Evolutionary conservation across 2,797 vertebrate species (phyloP).

Genomic region (Eospalax fontanierii): DNA sequence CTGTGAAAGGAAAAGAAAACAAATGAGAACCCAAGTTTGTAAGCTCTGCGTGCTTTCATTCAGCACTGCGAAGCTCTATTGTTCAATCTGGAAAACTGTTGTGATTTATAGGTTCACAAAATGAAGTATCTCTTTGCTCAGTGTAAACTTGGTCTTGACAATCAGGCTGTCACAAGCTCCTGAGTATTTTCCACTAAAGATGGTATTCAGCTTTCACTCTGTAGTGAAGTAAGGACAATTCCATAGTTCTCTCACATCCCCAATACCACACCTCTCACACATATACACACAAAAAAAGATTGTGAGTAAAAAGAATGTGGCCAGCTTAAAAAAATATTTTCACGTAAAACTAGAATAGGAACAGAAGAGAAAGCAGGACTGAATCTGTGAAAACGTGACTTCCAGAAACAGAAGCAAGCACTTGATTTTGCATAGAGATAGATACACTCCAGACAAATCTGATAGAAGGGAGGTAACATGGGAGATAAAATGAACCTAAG

Average conservation of each 20-base stretch:
- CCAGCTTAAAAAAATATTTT: background rate
- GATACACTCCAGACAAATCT: background rate
- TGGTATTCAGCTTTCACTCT: background rate
- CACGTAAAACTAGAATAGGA: background rate
- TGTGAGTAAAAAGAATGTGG: background rate
- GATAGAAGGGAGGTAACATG: background rate
- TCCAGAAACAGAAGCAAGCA: background rate
- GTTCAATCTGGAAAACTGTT: background rate
- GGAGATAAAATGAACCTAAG: background rate
- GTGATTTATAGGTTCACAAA: slow-evolving; percentile 25
- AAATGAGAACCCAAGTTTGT: background rate
- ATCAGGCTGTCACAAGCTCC: background rate
- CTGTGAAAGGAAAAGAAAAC: background rate
- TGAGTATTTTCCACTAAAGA: background rate
- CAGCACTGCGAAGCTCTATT: background rate
- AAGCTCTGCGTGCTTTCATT: background rate
- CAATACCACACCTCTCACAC: background rate
- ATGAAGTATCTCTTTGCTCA: background rate
- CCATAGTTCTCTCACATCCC: background rate
- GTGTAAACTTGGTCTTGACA: slow-evolving; percentile 34
- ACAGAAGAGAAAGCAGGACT: background rate
- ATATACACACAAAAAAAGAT: background rate
- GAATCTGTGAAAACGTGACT: background rate
- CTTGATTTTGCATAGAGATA: background rate
- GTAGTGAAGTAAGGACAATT: background rate